Conservation (phyloP, 23 tunicate genomes). For the Aplidium turbinatum region DNA sequence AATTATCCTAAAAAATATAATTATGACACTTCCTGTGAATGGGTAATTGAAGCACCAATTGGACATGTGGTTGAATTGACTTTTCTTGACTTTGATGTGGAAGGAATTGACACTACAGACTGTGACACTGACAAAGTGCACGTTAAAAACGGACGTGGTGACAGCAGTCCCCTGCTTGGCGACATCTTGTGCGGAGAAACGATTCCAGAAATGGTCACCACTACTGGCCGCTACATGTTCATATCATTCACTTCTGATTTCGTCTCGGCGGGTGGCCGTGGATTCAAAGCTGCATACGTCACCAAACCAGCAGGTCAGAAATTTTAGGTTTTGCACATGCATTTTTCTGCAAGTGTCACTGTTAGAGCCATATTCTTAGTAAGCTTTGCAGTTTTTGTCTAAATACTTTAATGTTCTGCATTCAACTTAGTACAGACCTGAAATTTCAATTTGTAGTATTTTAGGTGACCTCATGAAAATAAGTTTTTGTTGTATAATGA, state of each 20-base stretch:
- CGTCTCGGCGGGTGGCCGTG: slow-evolving; percentile 9
- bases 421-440: too few species aligned
- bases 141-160: slow-evolving; percentile 9
- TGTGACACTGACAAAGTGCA: slow-evolving; percentile 29
- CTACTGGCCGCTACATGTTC: slow-evolving; percentile 31
- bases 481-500: too few species aligned
- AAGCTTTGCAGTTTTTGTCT: too few species aligned
- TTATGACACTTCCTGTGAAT: slow-evolving; percentile 8
- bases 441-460: too few species aligned
- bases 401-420: too few species aligned
- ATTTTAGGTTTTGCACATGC: too few species aligned
- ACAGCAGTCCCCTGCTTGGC: slow-evolving; percentile 29
- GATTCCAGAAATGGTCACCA: slow-evolving; percentile 32
- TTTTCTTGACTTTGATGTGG: slow-evolving; percentile 38
- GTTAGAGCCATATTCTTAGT: too few species aligned
- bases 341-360: too few species aligned
- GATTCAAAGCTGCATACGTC: slow-evolving; percentile 34
- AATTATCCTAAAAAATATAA: slow-evolving; percentile 36
- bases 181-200: slow-evolving; percentile 30
- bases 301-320: not conserved
- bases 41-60: slow-evolving; percentile 41
- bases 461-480: too few species aligned
- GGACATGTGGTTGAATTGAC: slow-evolving; percentile 3
- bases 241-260: slow-evolving; percentile 1
- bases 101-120: not conserved